These are phyloP conservation scores for Dipus sagitta DNA, from an alignment of 2,797 vertebrate species.

Conservation along the genomic window DNA sequence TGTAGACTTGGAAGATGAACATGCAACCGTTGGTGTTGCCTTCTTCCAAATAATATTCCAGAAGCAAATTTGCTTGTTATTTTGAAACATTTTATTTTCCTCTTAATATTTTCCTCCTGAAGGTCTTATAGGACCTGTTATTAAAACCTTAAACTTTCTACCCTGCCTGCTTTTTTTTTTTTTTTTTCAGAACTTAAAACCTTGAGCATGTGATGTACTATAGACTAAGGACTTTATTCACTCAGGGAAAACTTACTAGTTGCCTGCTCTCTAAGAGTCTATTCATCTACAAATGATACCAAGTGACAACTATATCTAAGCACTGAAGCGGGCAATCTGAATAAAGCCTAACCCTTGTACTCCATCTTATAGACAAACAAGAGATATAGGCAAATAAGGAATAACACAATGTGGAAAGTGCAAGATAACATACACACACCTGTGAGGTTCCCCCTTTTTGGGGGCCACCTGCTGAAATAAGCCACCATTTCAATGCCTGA, in stretches of 20 bases:
- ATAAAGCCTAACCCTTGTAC: background rate
- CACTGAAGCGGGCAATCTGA: background rate
- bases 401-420: background rate
- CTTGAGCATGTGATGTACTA: background rate
- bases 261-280: background rate
- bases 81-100: conserved; percentile 49
- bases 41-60: conserved; percentile 37
- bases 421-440: background rate
- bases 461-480: background rate
- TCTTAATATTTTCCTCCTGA: conserved; percentile 24
- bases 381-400: background rate
- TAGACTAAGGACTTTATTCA: background rate
- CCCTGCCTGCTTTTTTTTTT: background rate
- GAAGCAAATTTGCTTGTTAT: conserved; percentile 43
- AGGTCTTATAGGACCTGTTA: conserved; percentile 34
- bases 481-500: rapidly evolving
- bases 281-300: background rate
- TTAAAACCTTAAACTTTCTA: conserved; percentile 33
- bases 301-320: background rate
- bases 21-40: background rate
- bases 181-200: conserved; percentile 10
- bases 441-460: background rate
- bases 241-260: background rate
- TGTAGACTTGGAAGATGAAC: background rate
- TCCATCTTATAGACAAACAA: background rate